Percentiles rank a stretch among this genome's conserved stretches.
These are phyloP conservation scores for Percopsis transmontana DNA, from an alignment of 2,113 vertebrate genomes.

Conservation along the genomic window DNA sequence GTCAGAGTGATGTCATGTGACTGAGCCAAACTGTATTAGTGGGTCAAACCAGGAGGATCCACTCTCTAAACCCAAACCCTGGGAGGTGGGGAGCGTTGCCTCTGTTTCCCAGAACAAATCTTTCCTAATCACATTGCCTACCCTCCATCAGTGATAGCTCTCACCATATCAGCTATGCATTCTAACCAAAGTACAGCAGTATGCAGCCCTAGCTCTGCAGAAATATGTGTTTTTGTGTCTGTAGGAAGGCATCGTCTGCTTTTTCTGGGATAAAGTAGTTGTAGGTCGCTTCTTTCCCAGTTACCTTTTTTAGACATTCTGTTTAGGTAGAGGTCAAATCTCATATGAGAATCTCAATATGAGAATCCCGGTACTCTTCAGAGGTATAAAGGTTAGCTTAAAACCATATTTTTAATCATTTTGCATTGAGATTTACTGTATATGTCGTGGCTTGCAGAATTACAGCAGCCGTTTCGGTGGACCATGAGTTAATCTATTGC, in stretches of 20 bases:
- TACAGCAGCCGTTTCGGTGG: conserved; percentile 23
- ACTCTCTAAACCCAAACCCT: neutral
- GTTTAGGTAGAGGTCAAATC: too few relatives aligned
- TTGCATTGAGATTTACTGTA: conserved; percentile 13
- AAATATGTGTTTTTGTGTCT: neutral
- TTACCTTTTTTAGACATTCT: too few relatives aligned
- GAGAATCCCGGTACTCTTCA: too few relatives aligned
- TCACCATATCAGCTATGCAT: conserved; percentile 15
- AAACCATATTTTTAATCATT: conserved; percentile 13
- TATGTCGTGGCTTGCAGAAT: conserved; percentile 20
- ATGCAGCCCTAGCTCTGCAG: conserved; percentile 11
- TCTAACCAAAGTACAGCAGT: conserved; percentile 31
- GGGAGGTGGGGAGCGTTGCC: neutral
- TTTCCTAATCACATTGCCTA: conserved; percentile 20
- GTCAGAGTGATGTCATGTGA: too few relatives aligned
- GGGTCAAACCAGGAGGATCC: neutral
- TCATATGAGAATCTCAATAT: too few relatives aligned
- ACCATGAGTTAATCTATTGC: conserved; percentile 44
- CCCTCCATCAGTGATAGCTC: conserved; percentile 1
- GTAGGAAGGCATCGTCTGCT: neutral
- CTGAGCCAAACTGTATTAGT: too few relatives aligned
- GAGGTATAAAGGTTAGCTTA: conserved; percentile 19
- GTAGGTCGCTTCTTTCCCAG: neutral
- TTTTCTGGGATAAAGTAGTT: neutral
- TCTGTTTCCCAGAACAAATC: conserved; percentile 19